Evolutionary conservation across 1,140 invertebrate species (phyloP).

Genomic region (Papilio machaon): DNA sequence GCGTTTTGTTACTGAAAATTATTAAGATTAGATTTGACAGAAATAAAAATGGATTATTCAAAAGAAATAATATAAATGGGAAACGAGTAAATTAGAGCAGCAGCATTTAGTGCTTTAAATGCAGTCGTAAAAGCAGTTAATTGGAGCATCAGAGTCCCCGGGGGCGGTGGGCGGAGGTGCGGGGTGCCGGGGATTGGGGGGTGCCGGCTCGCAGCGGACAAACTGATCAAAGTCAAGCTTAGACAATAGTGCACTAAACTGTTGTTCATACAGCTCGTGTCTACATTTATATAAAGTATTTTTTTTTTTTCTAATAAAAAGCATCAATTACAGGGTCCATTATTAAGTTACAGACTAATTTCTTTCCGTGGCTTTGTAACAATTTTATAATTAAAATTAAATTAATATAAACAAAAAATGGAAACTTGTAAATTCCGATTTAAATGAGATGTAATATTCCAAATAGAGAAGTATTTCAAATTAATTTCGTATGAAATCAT

Average conservation of each 20-base stretch:
- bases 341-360: no score
- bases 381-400: no score
- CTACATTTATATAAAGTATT: not conserved
- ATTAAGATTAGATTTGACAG: no score
- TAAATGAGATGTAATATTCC: not conserved
- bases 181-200: not conserved
- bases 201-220: not conserved
- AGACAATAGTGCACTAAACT: constrained; percentile 18
- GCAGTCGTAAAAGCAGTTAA: constrained; percentile 16
- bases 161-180: not conserved
- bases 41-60: not conserved
- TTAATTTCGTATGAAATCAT: not conserved
- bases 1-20: no score
- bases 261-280: not conserved
- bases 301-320: no score
- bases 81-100: constrained; percentile 3
- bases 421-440: no score
- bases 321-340: no score
- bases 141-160: not conserved
- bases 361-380: no score
- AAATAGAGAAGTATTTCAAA: not conserved
- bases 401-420: no score
- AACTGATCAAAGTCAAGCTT: constrained; percentile 17
- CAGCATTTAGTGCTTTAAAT: constrained; percentile 23
- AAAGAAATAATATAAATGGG: not conserved